Base-by-base conservation (phyloP, 2,797 vertebrate genomes). In the Pipistrellus pygmaeus region DNA sequence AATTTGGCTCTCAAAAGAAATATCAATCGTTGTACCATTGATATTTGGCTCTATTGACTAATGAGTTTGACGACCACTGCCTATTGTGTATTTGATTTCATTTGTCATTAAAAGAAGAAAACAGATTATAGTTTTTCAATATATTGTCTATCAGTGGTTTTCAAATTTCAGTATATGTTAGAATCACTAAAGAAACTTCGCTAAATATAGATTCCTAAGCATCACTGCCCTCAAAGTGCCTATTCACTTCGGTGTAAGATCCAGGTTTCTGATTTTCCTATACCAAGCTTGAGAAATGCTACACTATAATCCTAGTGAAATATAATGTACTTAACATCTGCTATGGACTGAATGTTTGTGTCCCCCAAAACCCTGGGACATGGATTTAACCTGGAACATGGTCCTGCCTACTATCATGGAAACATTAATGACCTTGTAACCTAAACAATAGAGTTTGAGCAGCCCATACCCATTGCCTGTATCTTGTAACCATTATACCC, bases 91-190 rank as follows among this genome's bases (percentile, higher is more conserved):
- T 77, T 85, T 89, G 3, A 69, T 78, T 93, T 93, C 23, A 69
- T 69, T 66, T 73, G 38, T 78, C 85, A 80, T 73, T 88, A 66
- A 90, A 82, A 73, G 35, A 32, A 88, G 51, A 96, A 81, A 81
- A 23, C 0, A 30, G 12, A 64, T 23, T 41, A 6, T 30, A 51
- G 15, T 27, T 95, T 88, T 91, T 51, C 60, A 94, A 41, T 51
- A 64, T 23, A n/a, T 21, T 55, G 15, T 51, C 75, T 53, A 60
- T 20, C 10, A 8, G 27, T 62, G 14, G 23, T 85, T 73, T 73
- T 93, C 62, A 41, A 76, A 81, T 30, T 32, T 91, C 35, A 85
- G 5, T 38, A 3, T 46, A 62, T 32, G 1, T 55, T 48, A 80
- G 73, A 88, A 81, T 83, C 73, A 46, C 18, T 82, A 87, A 75